Evolutionary conservation across 2,113 vertebrate species (phyloP).

Genomic region (Lanius ludovicianus): DNA sequence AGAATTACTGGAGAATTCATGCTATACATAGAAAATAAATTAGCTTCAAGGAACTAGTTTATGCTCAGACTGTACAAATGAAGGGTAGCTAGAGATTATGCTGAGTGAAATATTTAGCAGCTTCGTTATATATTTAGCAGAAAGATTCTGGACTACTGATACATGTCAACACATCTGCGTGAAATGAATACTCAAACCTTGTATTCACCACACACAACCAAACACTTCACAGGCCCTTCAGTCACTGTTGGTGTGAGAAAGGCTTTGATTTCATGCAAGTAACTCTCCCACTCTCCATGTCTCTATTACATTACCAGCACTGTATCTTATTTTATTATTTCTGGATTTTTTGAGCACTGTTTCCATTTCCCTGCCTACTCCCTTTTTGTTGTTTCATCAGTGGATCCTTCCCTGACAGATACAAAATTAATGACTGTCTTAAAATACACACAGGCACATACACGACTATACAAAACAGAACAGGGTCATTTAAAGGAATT

Average conservation of each 20-base stretch:
- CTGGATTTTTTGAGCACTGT: background rate
- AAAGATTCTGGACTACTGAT: background rate
- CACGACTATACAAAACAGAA: background rate
- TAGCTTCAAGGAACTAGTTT: background rate
- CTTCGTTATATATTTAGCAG: background rate
- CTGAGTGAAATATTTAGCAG: background rate
- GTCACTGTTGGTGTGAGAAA: background rate
- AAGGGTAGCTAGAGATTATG: background rate
- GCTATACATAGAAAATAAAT: background rate
- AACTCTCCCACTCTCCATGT: background rate
- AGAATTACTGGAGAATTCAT: background rate
- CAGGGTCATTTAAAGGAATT: background rate
- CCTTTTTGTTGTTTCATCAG: background rate
- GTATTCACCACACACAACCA: background rate
- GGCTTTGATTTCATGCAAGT: background rate
- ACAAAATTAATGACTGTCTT: background rate
- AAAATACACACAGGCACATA: background rate
- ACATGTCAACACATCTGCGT: background rate
- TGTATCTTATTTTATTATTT: background rate
- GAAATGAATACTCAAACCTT: background rate
- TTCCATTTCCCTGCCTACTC: background rate
- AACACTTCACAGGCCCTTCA: background rate
- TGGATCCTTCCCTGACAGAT: background rate
- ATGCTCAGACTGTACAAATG: background rate
- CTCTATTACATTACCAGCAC: background rate